Evolutionary conservation across 2,797 vertebrate genomes (phyloP).

Genomic region (Halcyon leucocephala): DNA sequence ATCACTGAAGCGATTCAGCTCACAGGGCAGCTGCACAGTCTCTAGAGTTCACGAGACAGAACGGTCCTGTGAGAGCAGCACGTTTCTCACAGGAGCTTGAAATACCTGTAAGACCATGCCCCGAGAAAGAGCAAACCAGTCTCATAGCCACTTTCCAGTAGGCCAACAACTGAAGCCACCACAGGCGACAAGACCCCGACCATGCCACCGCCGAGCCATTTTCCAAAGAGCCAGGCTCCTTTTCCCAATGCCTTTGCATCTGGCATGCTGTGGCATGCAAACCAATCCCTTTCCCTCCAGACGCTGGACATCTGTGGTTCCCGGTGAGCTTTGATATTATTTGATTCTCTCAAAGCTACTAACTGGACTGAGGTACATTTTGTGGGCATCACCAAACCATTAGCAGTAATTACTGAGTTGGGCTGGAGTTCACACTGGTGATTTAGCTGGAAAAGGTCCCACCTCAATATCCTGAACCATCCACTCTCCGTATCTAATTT

Average conservation of each 20-base stretch:
- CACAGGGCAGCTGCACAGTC: not conserved
- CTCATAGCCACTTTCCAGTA: not conserved
- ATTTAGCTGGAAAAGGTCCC: slow-evolving; percentile 12
- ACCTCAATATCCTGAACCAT: not conserved
- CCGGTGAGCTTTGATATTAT: not conserved
- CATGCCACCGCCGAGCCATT: not conserved
- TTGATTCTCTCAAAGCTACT: not conserved
- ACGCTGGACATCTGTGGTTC: not conserved
- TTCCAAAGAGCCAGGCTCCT: not conserved
- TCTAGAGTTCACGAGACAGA: not conserved
- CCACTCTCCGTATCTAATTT: not conserved
- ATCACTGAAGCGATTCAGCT: not conserved
- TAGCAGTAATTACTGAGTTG: not conserved
- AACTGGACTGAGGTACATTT: not conserved
- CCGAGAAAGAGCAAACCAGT: not conserved
- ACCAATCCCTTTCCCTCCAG: not conserved
- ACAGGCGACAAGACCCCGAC: not conserved
- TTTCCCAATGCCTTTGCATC: not conserved
- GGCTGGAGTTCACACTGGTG: not conserved
- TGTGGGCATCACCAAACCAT: not conserved
- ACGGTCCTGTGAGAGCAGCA: not conserved
- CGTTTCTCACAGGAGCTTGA: not conserved
- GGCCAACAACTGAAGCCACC: not conserved
- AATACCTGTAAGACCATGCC: not conserved
- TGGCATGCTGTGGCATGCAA: not conserved